These are phyloP conservation scores for Mobula birostris DNA, from an alignment of 2,113 vertebrate species.

Conservation along the genomic window DNA sequence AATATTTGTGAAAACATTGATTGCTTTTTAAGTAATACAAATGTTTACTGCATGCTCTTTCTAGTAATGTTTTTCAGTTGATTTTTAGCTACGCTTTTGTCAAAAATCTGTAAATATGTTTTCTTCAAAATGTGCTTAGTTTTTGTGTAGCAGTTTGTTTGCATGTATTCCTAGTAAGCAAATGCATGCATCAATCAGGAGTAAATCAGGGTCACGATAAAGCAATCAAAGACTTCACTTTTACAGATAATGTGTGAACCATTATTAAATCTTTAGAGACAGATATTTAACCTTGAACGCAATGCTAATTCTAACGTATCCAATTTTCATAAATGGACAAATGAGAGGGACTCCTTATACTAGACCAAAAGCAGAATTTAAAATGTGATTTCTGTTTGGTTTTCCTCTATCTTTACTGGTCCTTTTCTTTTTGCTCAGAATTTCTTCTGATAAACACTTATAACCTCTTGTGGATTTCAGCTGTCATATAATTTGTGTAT, in stretches of 20 bases:
- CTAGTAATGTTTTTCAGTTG: slow-evolving; percentile 16
- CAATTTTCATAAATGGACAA: neutral
- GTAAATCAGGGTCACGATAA: slow-evolving; percentile 6
- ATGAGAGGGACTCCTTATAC: neutral
- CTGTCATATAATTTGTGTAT: neutral
- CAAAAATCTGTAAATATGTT: slow-evolving; percentile 16
- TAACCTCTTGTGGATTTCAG: neutral
- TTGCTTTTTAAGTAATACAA: slow-evolving; percentile 34
- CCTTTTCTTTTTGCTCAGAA: neutral
- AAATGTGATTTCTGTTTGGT: neutral
- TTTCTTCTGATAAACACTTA: neutral
- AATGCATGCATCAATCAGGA: slow-evolving; percentile 22
- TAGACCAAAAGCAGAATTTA: neutral
- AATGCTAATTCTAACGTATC: slow-evolving; percentile 4
- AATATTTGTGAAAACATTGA: slow-evolving; percentile 17
- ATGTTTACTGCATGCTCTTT: slow-evolving; percentile 22
- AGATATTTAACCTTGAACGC: neutral
- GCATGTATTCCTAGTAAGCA: slow-evolving; percentile 7
- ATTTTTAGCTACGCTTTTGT: slow-evolving; percentile 11
- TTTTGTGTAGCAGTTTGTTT: slow-evolving; percentile 27
- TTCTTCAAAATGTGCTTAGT: slow-evolving; percentile 21
- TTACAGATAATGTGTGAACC: slow-evolving; percentile 26
- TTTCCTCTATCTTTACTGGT: neutral
- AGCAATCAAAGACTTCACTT: slow-evolving; percentile 1
- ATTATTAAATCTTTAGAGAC: neutral